phyloP scores from a whole-genome alignment of 1,140 invertebrate genomes.

The Akabosia matsudoensis region DNA sequence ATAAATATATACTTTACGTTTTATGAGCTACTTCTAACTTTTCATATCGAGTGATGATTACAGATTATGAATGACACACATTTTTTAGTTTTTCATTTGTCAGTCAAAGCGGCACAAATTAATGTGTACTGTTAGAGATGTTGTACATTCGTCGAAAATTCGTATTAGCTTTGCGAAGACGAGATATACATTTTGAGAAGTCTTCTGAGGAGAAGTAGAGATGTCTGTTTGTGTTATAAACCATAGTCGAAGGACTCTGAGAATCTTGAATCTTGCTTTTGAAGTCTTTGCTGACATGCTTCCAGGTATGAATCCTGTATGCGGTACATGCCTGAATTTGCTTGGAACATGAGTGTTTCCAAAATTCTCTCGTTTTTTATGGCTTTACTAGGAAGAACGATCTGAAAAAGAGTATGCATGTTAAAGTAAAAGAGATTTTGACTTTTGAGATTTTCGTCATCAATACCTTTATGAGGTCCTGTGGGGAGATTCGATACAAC shows the following conservation, averaged over 20 bases:
- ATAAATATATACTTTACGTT: too few relatives aligned
- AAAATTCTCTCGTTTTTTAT: slow-evolving; percentile 89
- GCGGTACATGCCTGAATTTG: slow-evolving; percentile 85
- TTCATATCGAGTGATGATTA: too few relatives aligned
- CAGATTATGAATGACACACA: too few relatives aligned
- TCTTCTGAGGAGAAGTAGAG: background rate
- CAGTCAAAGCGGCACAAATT: too few relatives aligned
- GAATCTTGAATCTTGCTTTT: slow-evolving; percentile 80
- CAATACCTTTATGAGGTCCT: slow-evolving; percentile 80
- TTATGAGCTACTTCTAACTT: too few relatives aligned
- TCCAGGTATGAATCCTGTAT: slow-evolving; percentile 83
- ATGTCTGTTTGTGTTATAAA: slow-evolving; percentile 51
- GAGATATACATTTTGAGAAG: background rate
- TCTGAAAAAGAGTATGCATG: slow-evolving; percentile 53
- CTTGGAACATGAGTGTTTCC: slow-evolving; percentile 88
- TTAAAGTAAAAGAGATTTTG: background rate
- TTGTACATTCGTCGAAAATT: too few relatives aligned
- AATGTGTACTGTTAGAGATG: too few relatives aligned
- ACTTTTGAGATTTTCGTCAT: background rate
- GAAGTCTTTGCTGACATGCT: slow-evolving; percentile 77
- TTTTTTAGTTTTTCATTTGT: too few relatives aligned
- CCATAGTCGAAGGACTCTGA: slow-evolving; percentile 75
- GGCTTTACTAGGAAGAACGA: slow-evolving; percentile 86
- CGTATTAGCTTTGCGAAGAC: background rate
- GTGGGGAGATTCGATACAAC: slow-evolving; percentile 83